Evolutionary conservation across 1,140 invertebrate genomes (phyloP), one percentile per base, ranked within the genome.

Genomic region (Macrotrachela quadricornifera): DNA sequence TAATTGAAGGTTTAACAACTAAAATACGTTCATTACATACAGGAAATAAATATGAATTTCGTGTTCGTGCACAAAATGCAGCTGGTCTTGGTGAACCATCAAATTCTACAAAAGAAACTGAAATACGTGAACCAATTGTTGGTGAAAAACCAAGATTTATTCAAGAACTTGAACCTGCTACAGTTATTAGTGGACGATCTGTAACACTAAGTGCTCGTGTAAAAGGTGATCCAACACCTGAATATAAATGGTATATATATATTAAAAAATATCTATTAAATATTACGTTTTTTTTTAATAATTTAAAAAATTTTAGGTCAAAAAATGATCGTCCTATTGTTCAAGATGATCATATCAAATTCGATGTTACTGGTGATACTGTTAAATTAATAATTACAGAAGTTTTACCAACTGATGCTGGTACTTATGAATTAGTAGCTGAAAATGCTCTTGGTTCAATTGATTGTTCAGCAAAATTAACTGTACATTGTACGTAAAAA

Each of bases 51-150:
- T 92, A 92, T 62, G 84, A 90, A 67, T 91, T 92, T 70, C 75
- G 86, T 61, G 83, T 91, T 1, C 80, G 78, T 63, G 90, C 88
- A 50, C 83, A 91, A 67, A 94, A 95, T 71, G 73, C 87, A 14
- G 85, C 90, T 68, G 88, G 88, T 53, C 75, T 80, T 30, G 90
- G 87, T 16, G 84, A 90, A 58, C 86, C 88, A 50, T 66, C 90
- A 10, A 79, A 58, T 78, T 85, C 84, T 1, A 80, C 83, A 40
- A 82, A 79, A 64, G 78, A 86, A 17, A 75, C 92, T 37, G 73
- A 86, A 55, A 86, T 86, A 38, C 92, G 90, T 66, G 88, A 90
- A 67, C 86, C 91, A 72, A 47, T 61, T 40, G 52, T 57, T 18
- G 59, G 59, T 42, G 55, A 59, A 16, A 45, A 51, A 30, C 57